phyloP scores from a whole-genome alignment of 2,888 invertebrate genomes.

The Stegophylla sp. region DNA sequence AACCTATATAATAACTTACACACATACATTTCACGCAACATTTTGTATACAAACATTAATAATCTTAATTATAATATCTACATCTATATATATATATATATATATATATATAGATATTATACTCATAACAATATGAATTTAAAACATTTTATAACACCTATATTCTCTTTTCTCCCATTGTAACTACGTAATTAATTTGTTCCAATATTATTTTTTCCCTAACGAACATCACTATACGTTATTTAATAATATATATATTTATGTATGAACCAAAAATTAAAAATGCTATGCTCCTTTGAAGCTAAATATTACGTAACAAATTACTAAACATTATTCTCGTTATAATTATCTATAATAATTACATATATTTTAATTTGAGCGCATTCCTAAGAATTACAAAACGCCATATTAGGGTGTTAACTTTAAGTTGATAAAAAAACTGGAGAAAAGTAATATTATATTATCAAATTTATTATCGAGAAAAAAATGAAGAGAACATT shows the following conservation, averaged over 20 bases:
- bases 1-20: conserved; percentile 1
- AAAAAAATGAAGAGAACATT: background rate
- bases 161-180: background rate
- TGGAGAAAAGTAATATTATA: too few species aligned
- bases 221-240: conserved; percentile 13
- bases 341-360: conserved; percentile 11
- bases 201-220: background rate
- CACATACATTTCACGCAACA: conserved; percentile 3
- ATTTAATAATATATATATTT: background rate
- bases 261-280: background rate
- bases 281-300: background rate
- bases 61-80: background rate
- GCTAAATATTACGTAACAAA: background rate
- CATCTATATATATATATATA: conserved; percentile 1
- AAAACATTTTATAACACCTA: background rate
- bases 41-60: conserved; percentile 16
- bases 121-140: conserved; percentile 14
- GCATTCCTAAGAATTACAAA: conserved; percentile 40
- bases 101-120: conserved; percentile 11
- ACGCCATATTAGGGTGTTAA: background rate
- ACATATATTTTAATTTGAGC: conserved; percentile 50
- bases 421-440: background rate
- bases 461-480: too few species aligned
- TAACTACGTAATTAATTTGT: background rate
- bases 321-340: background rate